Evolutionary conservation across 2,113 vertebrate genomes (phyloP).

Genomic region (Gracilinanus agilis): DNA sequence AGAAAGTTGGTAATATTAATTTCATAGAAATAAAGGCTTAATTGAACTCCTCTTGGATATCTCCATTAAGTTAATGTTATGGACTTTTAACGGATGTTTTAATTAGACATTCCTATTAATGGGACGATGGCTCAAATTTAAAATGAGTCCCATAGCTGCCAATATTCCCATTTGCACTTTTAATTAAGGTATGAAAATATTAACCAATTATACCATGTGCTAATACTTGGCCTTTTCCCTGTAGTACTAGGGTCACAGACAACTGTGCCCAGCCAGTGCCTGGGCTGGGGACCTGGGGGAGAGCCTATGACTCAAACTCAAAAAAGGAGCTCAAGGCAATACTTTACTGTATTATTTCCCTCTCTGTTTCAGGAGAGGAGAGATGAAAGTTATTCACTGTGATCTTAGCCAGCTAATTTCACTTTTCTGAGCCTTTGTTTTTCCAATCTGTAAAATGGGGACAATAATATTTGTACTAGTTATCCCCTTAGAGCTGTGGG

Average conservation of each 20-base stretch:
- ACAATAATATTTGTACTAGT: not conserved
- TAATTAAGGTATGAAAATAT: slow-evolving; percentile 77
- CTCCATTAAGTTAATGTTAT: slow-evolving; percentile 78
- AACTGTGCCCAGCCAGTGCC: not conserved
- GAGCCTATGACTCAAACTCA: not conserved
- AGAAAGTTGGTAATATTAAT: slow-evolving; percentile 75
- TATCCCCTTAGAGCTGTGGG: not conserved
- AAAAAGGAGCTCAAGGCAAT: not conserved
- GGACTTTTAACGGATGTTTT: slow-evolving; percentile 80
- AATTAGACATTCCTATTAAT: slow-evolving; percentile 80
- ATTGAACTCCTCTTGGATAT: slow-evolving; percentile 66
- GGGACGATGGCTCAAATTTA: slow-evolving; percentile 78
- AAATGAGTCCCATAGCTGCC: slow-evolving; percentile 73
- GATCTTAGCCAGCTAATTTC: not conserved
- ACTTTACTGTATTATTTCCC: not conserved
- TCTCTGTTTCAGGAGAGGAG: not conserved
- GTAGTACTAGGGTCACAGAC: slow-evolving; percentile 25
- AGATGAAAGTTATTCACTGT: not conserved
- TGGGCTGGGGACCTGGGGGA: not conserved
- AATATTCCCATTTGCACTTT: slow-evolving; percentile 78
- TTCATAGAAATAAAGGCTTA: slow-evolving; percentile 76
- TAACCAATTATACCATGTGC: slow-evolving; percentile 47
- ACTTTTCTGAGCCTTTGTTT: not conserved
- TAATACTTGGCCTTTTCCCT: slow-evolving; percentile 42
- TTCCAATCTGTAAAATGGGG: not conserved